Base-by-base conservation (phyloP, 1,140 invertebrate genomes). In the Coptotermes formosanus region DNA sequence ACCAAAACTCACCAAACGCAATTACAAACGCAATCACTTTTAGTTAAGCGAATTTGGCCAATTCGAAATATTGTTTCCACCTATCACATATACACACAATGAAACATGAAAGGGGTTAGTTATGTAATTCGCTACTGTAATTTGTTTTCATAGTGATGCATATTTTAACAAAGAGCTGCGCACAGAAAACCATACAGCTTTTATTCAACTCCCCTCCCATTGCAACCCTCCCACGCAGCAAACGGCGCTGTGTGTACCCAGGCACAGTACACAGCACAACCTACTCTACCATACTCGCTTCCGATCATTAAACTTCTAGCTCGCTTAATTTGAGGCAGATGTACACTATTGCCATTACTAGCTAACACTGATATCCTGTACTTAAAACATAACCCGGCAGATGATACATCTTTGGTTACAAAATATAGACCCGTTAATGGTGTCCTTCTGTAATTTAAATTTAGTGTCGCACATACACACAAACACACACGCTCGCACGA, bases 111-210 rank as follows among this genome's bases (percentile, higher is more conserved):
- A 75, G 64, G n/a, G 64, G 64, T 75, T 75, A 75, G 64, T 75
- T 75, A 75, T 75, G 64, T 75, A 75, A 75, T 75, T 75, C 25
- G 64, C 25, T 25, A 75, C 64, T 75, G 64, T 75, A 75, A 75
- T 75, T 75, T 75, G 64, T 75, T 75, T 75, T 75, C 30, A 75
- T n/a, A 75, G 64, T 30, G 7, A 25, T 75, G 64, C n/a, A 75
- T 30, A 75, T 75, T 75, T 75, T 75, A 75, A 30, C 64, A 30
- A 75, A 75, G 64, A 75, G 64, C n/a, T 75, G 64, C n/a, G 64
- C 25, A 30, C 25, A 75, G 64, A 75, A 30, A 30, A 75, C 64
- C 64, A 75, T 25, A 75, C 30, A 75, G 64, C n/a, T 30, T 25
- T 75, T 75, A 75, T 75, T 75, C 64, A 30, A 8, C 64, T 9